phyloP scores from a whole-genome alignment of 2,888 invertebrate genomes.

The Itoplectis maculator region DNA sequence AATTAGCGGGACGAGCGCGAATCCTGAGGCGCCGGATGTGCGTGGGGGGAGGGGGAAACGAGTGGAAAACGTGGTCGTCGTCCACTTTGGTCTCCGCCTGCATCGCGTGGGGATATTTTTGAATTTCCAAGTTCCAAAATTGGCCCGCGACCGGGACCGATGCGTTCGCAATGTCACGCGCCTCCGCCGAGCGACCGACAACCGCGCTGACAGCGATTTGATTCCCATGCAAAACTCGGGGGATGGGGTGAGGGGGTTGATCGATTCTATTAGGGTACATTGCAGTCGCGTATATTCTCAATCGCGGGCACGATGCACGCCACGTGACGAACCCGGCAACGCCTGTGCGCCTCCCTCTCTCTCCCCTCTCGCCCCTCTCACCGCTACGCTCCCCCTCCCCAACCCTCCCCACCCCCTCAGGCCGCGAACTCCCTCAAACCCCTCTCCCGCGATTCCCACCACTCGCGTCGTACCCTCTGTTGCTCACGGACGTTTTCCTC shows the following conservation, averaged over 20 bases:
- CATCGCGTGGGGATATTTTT: too few relatives aligned
- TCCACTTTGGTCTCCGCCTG: too few relatives aligned
- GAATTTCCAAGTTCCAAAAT: not conserved
- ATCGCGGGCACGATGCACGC: conserved; percentile 61
- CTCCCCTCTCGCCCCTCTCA: conserved; percentile 5
- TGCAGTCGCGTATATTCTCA: not conserved
- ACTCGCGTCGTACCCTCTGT: not conserved
- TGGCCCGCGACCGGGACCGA: not conserved
- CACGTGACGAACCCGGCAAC: conserved; percentile 51
- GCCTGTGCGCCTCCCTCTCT: not conserved
- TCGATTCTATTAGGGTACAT: conserved; percentile 48
- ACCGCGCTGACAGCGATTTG: not conserved
- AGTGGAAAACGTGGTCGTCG: too few relatives aligned
- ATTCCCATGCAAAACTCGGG: not conserved
- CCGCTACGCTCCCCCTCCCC: too few relatives aligned
- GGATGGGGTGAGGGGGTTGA: too few relatives aligned
- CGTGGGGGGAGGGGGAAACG: not conserved
- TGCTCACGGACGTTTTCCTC: not conserved
- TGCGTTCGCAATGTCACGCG: not conserved
- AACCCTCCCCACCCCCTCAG: too few relatives aligned
- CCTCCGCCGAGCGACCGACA: not conserved
- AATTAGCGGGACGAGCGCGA: too few relatives aligned
- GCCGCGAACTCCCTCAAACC: too few relatives aligned
- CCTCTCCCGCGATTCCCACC: too few relatives aligned
- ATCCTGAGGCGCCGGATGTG: too few relatives aligned